Evolutionary conservation across 2,797 vertebrate genomes (phyloP).

Genomic region (Sciaenops ocellatus): DNA sequence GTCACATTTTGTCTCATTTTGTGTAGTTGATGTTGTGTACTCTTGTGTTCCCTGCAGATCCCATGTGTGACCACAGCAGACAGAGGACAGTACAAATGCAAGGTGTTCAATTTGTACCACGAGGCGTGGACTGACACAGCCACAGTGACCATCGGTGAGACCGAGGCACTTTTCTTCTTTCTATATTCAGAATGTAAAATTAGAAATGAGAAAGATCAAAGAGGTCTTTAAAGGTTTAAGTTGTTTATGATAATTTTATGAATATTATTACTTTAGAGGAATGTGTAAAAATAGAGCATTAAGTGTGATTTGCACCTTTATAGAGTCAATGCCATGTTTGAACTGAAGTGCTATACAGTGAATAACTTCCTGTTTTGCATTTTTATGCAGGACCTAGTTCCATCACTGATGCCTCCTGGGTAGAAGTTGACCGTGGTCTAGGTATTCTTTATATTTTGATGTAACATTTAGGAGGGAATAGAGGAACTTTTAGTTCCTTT

Average conservation of each 20-base stretch:
- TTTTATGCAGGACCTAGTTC: slow-evolving; percentile 78
- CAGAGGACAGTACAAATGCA: slow-evolving; percentile 88
- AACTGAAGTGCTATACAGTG: neutral
- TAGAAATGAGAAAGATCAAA: neutral
- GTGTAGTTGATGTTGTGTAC: neutral
- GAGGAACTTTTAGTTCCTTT: slow-evolving; percentile 49
- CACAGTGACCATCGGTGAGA: slow-evolving; percentile 85
- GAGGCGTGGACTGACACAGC: slow-evolving; percentile 85
- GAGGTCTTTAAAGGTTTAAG: neutral
- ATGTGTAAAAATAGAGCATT: neutral
- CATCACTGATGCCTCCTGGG: slow-evolving; percentile 75
- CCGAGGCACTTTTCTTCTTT: neutral
- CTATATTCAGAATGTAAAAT: neutral
- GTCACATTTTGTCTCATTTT: neutral
- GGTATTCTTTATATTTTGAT: slow-evolving; percentile 56
- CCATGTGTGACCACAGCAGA: slow-evolving; percentile 87
- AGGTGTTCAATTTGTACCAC: slow-evolving; percentile 87
- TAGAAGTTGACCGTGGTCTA: slow-evolving; percentile 59
- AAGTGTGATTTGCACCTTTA: neutral
- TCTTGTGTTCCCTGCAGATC: slow-evolving; percentile 73
- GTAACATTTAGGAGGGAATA: neutral
- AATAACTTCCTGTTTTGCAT: slow-evolving; percentile 47
- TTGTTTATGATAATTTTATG: neutral
- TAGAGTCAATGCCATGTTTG: neutral
- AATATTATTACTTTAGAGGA: neutral